Percentiles rank a stretch among this genome's conserved stretches.
Evolutionary conservation across 1,140 invertebrate species (phyloP).

Genomic region (Meloidogyne chitwoodi): DNA sequence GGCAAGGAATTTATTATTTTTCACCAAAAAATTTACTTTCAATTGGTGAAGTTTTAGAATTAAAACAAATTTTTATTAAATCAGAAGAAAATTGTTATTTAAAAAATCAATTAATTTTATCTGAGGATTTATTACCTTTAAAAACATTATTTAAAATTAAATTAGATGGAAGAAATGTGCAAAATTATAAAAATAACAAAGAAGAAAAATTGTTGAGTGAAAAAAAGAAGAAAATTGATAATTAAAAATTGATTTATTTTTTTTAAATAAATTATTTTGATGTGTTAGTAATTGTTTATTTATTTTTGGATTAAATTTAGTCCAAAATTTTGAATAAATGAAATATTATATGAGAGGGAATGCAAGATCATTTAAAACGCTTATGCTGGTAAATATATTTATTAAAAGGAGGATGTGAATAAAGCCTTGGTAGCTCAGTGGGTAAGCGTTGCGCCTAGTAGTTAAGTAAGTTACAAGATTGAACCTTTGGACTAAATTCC

Average conservation of each 20-base stretch:
- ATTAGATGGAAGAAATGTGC: not conserved
- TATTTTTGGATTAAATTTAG: too few relatives aligned
- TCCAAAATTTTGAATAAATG: too few relatives aligned
- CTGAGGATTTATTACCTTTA: not conserved
- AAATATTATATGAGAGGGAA: too few relatives aligned
- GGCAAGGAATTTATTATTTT: not conserved
- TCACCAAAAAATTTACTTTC: not conserved
- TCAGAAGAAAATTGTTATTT: not conserved
- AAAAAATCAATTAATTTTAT: not conserved
- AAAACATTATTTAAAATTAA: not conserved
- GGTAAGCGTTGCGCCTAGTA: too few relatives aligned
- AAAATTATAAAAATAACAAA: not conserved
- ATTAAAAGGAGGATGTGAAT: too few relatives aligned
- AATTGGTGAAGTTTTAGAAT: not conserved
- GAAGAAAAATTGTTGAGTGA: not conserved
- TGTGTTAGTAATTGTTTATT: too few relatives aligned
- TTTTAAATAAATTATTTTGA: too few relatives aligned
- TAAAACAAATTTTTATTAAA: not conserved
- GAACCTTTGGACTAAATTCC: too few relatives aligned
- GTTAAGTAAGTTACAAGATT: too few relatives aligned
- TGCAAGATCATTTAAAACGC: too few relatives aligned
- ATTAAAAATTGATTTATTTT: not conserved
- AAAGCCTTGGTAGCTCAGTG: too few relatives aligned
- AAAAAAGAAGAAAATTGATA: not conserved
- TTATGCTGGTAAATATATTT: too few relatives aligned